Conservation (phyloP, 1,140 invertebrate genomes). For the Drosophila bifasciata region DNA sequence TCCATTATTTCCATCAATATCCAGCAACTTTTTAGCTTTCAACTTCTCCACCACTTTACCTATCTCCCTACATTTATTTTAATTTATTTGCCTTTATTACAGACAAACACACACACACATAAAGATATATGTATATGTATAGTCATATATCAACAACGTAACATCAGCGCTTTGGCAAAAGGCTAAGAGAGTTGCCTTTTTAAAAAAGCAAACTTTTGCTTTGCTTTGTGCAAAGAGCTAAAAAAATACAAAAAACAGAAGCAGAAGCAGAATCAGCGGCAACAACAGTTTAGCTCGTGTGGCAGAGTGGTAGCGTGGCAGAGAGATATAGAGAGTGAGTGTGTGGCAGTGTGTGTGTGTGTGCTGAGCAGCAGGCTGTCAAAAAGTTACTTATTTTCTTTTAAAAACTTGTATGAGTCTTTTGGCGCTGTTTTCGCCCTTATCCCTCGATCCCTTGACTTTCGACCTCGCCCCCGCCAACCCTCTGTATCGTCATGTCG, state of each 20-base stretch:
- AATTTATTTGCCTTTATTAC: conserved; percentile 70
- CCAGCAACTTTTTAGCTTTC: conserved; percentile 41
- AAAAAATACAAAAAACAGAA: conserved; percentile 21
- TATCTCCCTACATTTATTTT: conserved; percentile 65
- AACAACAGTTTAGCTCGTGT: conserved; percentile 56
- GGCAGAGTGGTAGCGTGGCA: conserved; percentile 3
- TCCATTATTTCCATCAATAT: conserved; percentile 35
- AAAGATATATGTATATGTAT: not conserved
- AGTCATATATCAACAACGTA: not conserved
- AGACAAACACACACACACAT: conserved; percentile 25
- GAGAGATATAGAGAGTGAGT: too few species aligned
- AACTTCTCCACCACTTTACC: not conserved
- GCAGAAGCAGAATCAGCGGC: conserved; percentile 12
- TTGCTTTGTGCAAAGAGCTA: conserved; percentile 71
- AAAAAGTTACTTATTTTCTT: conserved; percentile 83
- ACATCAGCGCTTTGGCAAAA: conserved; percentile 49
- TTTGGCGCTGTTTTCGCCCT: conserved; percentile 42
- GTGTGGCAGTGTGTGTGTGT: conserved; percentile 30
- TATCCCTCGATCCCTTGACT: conserved; percentile 9
- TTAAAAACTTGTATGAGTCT: conserved; percentile 80
- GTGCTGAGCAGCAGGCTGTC: conserved; percentile 67
- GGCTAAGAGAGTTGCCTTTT: conserved; percentile 73
- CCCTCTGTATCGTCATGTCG: conserved; percentile 4
- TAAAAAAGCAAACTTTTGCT: conserved; percentile 74
- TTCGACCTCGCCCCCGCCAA: not conserved